Percentiles rank a stretch among this genome's conserved stretches.
phyloP scores from a whole-genome alignment of 1,140 invertebrate genomes.

The Pomacea maculata region DNA sequence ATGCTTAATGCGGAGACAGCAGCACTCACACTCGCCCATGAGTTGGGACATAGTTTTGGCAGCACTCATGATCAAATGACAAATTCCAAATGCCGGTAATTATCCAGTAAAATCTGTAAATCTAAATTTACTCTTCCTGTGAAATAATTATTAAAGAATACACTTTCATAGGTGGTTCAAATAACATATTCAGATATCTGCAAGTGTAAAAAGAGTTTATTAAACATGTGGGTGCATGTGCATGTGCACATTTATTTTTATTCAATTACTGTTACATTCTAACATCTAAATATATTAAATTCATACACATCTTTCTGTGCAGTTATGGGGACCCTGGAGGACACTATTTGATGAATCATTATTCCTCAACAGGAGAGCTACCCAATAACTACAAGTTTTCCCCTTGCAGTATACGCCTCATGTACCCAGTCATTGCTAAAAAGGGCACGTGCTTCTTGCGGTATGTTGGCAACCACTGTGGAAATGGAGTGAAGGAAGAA shows the following conservation, averaged over 20 bases:
- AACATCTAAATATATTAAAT: too few relatives aligned
- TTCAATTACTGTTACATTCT: too few relatives aligned
- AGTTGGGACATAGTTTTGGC: slow-evolving; percentile 56
- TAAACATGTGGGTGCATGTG: too few relatives aligned
- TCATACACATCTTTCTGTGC: too few relatives aligned
- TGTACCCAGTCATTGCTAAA: slow-evolving; percentile 48
- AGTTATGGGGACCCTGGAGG: slow-evolving; percentile 20
- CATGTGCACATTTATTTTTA: too few relatives aligned
- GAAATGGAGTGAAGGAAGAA: slow-evolving; percentile 42
- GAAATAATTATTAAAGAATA: too few relatives aligned
- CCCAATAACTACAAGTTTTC: slow-evolving; percentile 53
- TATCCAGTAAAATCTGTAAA: background rate
- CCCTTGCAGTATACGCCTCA: slow-evolving; percentile 43
- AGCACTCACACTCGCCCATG: slow-evolving; percentile 44
- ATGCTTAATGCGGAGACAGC: slow-evolving; percentile 32
- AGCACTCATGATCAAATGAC: slow-evolving; percentile 40
- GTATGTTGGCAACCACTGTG: slow-evolving; percentile 27
- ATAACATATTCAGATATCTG: too few relatives aligned
- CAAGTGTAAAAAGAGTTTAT: too few relatives aligned
- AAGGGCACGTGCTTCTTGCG: slow-evolving; percentile 33
- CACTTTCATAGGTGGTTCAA: too few relatives aligned
- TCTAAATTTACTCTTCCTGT: too few relatives aligned
- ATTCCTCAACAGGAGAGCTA: slow-evolving; percentile 34
- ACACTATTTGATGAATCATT: slow-evolving; percentile 50
- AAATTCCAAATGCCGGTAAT: slow-evolving; percentile 33